Conservation (phyloP, 2,888 invertebrate species). For the Noctua fimbriata region DNA sequence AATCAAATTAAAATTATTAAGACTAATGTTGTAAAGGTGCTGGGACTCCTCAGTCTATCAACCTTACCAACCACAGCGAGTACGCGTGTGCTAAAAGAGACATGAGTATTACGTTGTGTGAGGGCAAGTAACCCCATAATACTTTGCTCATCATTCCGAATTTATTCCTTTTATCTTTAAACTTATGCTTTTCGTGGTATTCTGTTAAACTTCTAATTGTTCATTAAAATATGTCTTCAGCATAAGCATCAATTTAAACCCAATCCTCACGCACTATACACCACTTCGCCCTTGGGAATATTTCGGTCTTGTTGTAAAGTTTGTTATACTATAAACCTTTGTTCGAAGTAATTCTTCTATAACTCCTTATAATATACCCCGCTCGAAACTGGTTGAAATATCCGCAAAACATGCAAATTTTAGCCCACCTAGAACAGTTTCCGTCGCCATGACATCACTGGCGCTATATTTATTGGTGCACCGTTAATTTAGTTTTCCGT, state of each 20-base stretch:
- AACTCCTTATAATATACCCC: neutral
- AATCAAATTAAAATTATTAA: neutral
- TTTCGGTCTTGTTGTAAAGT: neutral
- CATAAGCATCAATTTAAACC: neutral
- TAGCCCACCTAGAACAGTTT: slow-evolving; percentile 48
- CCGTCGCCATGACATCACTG: slow-evolving; percentile 63
- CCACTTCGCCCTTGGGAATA: neutral
- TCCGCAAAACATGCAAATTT: slow-evolving; percentile 56
- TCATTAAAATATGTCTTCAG: neutral
- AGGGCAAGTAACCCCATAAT: neutral
- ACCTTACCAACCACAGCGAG: neutral
- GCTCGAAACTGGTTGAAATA: slow-evolving; percentile 47
- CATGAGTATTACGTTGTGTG: neutral
- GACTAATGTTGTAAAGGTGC: neutral
- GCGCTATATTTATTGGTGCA: slow-evolving; percentile 54
- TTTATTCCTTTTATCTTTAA: neutral
- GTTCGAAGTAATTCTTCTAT: slow-evolving; percentile 14
- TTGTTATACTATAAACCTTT: neutral
- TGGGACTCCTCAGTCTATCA: too few species aligned
- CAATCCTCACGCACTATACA: neutral
- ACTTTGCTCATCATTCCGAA: neutral
- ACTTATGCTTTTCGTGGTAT: neutral
- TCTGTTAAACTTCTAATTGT: neutral
- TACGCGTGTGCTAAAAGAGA: neutral
- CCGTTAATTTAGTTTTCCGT: slow-evolving; percentile 63